Evolutionary conservation across 1,140 invertebrate species (phyloP), one percentile per base, ranked within the genome.

Genomic region (Pseudomyrmex gracilis): DNA sequence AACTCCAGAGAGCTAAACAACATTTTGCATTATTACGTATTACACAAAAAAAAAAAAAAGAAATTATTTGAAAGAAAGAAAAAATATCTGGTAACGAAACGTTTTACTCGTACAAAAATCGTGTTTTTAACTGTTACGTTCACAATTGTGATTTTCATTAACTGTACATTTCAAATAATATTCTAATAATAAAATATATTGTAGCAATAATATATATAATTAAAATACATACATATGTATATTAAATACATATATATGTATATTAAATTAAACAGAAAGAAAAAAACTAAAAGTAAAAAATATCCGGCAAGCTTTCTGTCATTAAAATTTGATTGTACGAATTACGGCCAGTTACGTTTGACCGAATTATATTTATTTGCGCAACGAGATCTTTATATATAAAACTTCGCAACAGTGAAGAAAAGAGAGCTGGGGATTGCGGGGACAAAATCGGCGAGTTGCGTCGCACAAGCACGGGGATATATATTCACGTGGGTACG

Each of bases 401-500:
- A 1, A 80, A 47, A 70, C 22, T 53, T 24, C n/a, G 43, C 8
- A 20, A 24, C 7, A 17, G 13, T n/a, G 3, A 24, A 17, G 22
- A 13, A 34, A 47, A 49, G 22, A 49, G 22, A 61, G 9, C 60
- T 8, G 47, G 10, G 61, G 22, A 43, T 70, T 60, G 68, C 5
- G 9, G 17, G 67, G 3, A 8, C 24, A 34, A 74, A 82, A 82
- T 60, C 43, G 45, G 58, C 20, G 20, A 76, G 67, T 34, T n/a
- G 34, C 34, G 0, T 22, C 2, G 34, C 53, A 78, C 53, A 78
- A 82, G 67, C 68, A 60, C 63, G 45, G 76, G n/a, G n/a, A n/a
- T n/a, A n/a, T n/a, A 86, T 73, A 45, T 61, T 67, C 53, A 71
- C 60, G 20, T 55, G 61, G 60, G n/a, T 57, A 24, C 70, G 68